Conservation (phyloP, 2,113 vertebrate species). For the Nyctibius bracteatus region DNA sequence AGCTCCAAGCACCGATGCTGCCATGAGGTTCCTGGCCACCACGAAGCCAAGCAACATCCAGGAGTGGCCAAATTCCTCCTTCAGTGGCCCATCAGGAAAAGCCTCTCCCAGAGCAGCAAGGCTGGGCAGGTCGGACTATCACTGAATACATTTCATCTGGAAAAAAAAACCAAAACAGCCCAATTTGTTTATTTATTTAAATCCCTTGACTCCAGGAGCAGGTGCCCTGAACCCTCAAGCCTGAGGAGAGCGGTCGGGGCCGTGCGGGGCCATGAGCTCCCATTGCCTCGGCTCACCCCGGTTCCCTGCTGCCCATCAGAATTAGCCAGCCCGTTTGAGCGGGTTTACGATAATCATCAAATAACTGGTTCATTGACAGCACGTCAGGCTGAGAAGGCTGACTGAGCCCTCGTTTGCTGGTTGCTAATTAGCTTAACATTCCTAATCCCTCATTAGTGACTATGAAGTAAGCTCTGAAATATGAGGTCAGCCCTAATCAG, state of each 20-base stretch:
- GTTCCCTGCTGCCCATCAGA: slow-evolving; percentile 1
- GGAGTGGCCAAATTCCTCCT: background rate
- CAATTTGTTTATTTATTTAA: background rate
- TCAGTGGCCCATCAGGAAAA: background rate
- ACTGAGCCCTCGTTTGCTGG: slow-evolving; percentile 44
- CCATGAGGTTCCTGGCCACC: accelerated
- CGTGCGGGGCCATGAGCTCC: background rate
- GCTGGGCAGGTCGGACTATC: background rate
- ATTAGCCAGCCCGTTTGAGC: background rate
- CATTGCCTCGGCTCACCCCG: background rate
- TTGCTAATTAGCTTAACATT: slow-evolving; percentile 64
- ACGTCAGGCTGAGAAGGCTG: background rate
- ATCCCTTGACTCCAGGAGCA: background rate
- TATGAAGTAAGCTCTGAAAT: slow-evolving; percentile 58
- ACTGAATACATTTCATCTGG: background rate
- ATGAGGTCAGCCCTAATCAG: slow-evolving; percentile 60
- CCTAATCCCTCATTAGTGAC: slow-evolving; percentile 64
- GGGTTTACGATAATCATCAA: slow-evolving; percentile 1
- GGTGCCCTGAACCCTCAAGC: background rate
- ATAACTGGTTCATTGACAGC: slow-evolving; percentile 19
- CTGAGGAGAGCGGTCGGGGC: background rate
- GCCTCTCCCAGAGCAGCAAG: background rate
- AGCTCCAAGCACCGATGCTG: background rate
- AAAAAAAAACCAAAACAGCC: accelerated
- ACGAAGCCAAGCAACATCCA: background rate